Evolutionary conservation across 2,113 vertebrate species (phyloP), one percentile per base, ranked within the genome.

Genomic region (Prochilodus magdalenae): DNA sequence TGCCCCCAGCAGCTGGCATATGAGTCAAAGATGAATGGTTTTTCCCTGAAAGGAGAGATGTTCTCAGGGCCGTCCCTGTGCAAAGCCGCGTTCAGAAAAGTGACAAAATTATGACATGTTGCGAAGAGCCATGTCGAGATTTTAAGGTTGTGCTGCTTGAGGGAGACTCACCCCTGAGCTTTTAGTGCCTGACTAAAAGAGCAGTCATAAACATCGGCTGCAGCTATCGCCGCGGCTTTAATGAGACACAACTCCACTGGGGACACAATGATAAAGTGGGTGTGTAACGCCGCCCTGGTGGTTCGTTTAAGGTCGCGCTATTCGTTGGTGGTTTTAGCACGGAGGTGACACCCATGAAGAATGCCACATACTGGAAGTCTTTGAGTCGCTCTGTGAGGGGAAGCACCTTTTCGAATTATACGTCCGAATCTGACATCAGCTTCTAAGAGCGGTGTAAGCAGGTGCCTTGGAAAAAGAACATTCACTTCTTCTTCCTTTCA

Each of bases 21-120:
- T 77, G 59, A 81, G 5, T 18, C 51, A 67, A 75, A 73, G 67
- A 84, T 75, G 80, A 89, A 87, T 88, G 75, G 84, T n/a, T 77
- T 88, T 89, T 82, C 83, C 88, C 77, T 83, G 72, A 83, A 87
- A 73, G 81, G 62, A 51, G 77, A 33, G 79, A 87, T 85, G 75
- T 89, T 88, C 36, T 62, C 60, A 67, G 66, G 83, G 20, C n/a
- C 59, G 12, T 36, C 18, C 40, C 44, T 29, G 65, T 18, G 29
- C 22, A 51, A 22, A 55, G 49, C 30, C 18, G 15, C 20, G 3
- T 70, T n/a, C 33, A 44, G 66, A 44, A 14, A 40, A 69, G 4
- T 69, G 65, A 12, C 63, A 27, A 40, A 57, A n/a, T 26, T 79
- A 22, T 70, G 66, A 70, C 33, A 24, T 40, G 33, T 70, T 13